Percentiles rank a stretch among this genome's conserved stretches.
Conservation (phyloP, 1,140 invertebrate genomes). For the Papilio machaon region DNA sequence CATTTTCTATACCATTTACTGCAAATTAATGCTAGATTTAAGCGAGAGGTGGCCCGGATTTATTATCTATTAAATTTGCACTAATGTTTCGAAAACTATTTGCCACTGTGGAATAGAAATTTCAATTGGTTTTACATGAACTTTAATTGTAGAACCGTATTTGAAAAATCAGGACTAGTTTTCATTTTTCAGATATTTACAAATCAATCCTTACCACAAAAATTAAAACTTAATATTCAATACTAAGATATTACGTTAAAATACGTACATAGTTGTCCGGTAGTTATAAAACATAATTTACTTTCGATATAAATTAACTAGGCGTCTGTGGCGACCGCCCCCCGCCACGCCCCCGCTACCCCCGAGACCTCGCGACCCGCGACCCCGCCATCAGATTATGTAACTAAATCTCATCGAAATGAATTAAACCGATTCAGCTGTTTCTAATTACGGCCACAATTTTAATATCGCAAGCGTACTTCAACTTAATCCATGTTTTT, state of each 20-base stretch:
- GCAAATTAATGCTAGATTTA: background rate
- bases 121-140: background rate
- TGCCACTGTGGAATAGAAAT: background rate
- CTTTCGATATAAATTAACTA: no score
- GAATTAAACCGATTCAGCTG: conserved; percentile 33
- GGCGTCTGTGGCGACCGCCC: no score
- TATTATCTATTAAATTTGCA: background rate
- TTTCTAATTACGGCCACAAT: conserved; percentile 29
- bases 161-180: background rate
- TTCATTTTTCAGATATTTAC: background rate
- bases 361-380: background rate
- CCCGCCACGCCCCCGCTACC: background rate
- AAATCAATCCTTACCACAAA: no score
- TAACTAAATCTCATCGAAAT: conserved; percentile 31
- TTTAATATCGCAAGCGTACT: conserved; percentile 1
- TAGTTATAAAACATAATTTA: no score
- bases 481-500: no score
- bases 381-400: conserved; percentile 12
- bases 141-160: background rate
- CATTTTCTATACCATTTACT: conserved; percentile 1
- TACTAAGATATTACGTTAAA: no score
- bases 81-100: conserved; percentile 8
- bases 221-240: no score
- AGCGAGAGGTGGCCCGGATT: background rate
- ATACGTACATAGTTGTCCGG: no score